These are phyloP conservation scores for Drosophila engyochracea DNA, from an alignment of 2,888 invertebrate genomes.

Conservation along the genomic window DNA sequence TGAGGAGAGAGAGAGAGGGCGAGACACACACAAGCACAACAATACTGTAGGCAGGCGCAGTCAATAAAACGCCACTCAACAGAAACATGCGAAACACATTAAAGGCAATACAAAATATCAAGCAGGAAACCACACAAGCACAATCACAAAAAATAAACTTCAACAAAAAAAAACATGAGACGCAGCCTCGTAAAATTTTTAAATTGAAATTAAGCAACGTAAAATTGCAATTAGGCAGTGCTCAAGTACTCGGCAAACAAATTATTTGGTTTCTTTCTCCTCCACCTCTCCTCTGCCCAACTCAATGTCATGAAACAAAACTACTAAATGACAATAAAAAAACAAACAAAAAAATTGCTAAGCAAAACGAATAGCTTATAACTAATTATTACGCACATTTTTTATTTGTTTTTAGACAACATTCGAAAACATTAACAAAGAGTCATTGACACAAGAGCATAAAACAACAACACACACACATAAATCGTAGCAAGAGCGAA, in stretches of 20 bases:
- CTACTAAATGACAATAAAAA: slow-evolving; percentile 39
- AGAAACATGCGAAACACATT: slow-evolving; percentile 77
- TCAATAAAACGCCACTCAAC: slow-evolving; percentile 63
- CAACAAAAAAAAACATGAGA: slow-evolving; percentile 10
- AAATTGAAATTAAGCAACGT: slow-evolving; percentile 60
- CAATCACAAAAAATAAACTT: slow-evolving; percentile 11
- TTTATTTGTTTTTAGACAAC: slow-evolving; percentile 55
- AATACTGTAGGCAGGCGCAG: slow-evolving; percentile 58
- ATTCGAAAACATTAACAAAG: slow-evolving; percentile 54
- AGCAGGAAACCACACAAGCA: slow-evolving; percentile 67
- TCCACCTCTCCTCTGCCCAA: not conserved
- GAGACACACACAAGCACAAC: slow-evolving; percentile 2
- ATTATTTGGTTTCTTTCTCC: slow-evolving; percentile 19
- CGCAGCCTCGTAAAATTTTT: slow-evolving; percentile 49
- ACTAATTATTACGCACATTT: slow-evolving; percentile 76
- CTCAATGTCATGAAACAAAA: slow-evolving; percentile 41
- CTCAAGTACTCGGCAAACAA: slow-evolving; percentile 41
- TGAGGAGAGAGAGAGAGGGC: slow-evolving; percentile 9
- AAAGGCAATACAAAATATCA: slow-evolving; percentile 79
- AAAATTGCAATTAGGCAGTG: slow-evolving; percentile 58
- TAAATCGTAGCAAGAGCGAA: slow-evolving; percentile 7
- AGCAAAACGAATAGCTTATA: slow-evolving; percentile 45
- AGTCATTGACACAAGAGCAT: slow-evolving; percentile 71
- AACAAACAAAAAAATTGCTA: slow-evolving; percentile 22
- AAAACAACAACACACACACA: slow-evolving; percentile 20